Conservation (phyloP, 2,113 vertebrate genomes). For the Empidonax traillii region DNA sequence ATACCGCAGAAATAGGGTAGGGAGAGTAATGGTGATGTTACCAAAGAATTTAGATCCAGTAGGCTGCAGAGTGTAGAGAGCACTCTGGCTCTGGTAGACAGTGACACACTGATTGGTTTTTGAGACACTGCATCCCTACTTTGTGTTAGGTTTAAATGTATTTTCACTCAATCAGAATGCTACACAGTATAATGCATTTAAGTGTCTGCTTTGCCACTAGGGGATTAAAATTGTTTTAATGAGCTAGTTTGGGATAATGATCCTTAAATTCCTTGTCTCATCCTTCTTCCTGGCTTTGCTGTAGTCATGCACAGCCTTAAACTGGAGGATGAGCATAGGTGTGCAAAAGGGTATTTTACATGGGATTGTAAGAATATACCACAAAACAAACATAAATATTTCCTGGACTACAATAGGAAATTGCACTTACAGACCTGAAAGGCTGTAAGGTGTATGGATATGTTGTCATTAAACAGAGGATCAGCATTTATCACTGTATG, state of each 20-base stretch:
- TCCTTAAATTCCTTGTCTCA: background rate
- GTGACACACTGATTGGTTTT: background rate
- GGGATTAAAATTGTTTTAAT: background rate
- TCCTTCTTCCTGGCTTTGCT: background rate
- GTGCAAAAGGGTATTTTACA: background rate
- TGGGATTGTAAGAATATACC: background rate
- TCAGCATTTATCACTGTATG: background rate
- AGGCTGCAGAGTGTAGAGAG: background rate
- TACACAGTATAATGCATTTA: background rate
- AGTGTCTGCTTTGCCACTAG: background rate
- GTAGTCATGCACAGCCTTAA: background rate
- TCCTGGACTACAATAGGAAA: background rate
- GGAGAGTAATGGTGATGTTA: slow-evolving; percentile 6
- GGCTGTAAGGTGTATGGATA: background rate
- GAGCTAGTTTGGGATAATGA: background rate
- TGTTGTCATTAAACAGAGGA: background rate
- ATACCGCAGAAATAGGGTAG: background rate
- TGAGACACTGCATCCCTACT: background rate
- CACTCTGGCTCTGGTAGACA: background rate
- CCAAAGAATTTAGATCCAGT: slow-evolving; percentile 33
- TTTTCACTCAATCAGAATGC: background rate
- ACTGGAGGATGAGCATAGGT: background rate
- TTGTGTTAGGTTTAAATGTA: background rate
- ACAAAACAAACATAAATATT: background rate
- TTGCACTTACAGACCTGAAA: background rate